These are phyloP conservation scores for Malurus alboscapulatus DNA, from an alignment of 2,113 vertebrate species.

Conservation along the genomic window DNA sequence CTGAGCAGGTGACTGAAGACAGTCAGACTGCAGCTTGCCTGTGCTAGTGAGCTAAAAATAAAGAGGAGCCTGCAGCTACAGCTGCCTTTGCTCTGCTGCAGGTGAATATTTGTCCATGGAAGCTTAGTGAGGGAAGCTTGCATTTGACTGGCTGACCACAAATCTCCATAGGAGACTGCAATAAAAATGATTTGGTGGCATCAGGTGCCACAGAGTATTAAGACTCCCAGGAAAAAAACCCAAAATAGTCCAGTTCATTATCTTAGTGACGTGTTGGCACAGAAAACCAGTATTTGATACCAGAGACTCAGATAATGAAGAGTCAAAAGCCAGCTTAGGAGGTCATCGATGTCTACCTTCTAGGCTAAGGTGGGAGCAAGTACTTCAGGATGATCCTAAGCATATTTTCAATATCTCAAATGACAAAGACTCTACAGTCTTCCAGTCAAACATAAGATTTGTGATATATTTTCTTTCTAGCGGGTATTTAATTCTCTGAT, in stretches of 20 bases:
- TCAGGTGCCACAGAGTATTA: not conserved
- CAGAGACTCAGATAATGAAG: not conserved
- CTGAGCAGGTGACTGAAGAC: not conserved
- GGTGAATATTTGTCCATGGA: not conserved
- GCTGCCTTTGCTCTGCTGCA: slow-evolving; percentile 7
- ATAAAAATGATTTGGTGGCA: not conserved
- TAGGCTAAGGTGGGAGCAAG: not conserved
- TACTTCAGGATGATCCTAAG: not conserved
- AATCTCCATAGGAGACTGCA: not conserved
- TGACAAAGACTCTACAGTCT: not conserved
- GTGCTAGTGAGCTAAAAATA: not conserved
- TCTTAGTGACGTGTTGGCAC: not conserved
- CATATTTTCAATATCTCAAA: not conserved
- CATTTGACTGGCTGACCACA: not conserved
- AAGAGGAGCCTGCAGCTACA: not conserved
- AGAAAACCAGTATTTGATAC: not conserved
- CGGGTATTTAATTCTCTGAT: not conserved
- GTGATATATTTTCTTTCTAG: not conserved
- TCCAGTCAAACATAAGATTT: not conserved
- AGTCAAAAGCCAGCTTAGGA: not conserved
- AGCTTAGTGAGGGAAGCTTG: not conserved
- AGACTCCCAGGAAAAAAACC: not conserved
- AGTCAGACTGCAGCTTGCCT: not conserved
- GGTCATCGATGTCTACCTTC: not conserved
- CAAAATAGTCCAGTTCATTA: not conserved